Evolutionary conservation across 2,797 vertebrate species (phyloP).

Genomic region (Sebastes jordani): DNA sequence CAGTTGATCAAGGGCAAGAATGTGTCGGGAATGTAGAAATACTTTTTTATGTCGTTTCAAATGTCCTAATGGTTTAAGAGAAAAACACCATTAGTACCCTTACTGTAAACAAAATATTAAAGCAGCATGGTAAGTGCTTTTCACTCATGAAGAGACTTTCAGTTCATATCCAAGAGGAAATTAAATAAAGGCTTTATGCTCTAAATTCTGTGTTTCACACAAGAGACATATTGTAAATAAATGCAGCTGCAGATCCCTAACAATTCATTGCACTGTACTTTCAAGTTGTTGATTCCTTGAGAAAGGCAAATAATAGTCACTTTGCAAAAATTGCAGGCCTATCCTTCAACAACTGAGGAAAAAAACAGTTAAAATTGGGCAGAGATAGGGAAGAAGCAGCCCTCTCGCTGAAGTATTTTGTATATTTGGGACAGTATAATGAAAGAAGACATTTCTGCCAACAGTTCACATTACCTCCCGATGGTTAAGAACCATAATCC

Average conservation of each 20-base stretch:
- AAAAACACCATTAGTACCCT: constrained; percentile 30
- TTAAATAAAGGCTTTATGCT: constrained; percentile 52
- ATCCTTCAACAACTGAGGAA: constrained; percentile 76
- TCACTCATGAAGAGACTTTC: constrained; percentile 38
- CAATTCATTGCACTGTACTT: constrained; percentile 80
- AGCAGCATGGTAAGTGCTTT: constrained; percentile 51
- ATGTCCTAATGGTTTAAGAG: constrained; percentile 43
- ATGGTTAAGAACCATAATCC: constrained; percentile 81
- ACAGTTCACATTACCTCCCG: constrained; percentile 81
- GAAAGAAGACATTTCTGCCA: constrained; percentile 81
- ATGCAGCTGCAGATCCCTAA: constrained; percentile 70
- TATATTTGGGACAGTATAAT: constrained; percentile 80
- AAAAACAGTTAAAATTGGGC: constrained; percentile 78
- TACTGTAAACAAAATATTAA: constrained; percentile 65
- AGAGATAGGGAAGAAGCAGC: constrained; percentile 68
- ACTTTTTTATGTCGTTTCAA: constrained; percentile 47
- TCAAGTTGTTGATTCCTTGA: constrained; percentile 82
- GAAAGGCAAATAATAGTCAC: constrained; percentile 84
- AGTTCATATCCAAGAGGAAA: constrained; percentile 44
- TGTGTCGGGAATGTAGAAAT: constrained; percentile 72
- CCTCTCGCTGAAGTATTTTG: constrained; percentile 67
- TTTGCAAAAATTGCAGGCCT: constrained; percentile 81
- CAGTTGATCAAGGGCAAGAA: constrained; percentile 82
- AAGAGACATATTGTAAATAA: constrained; percentile 66
- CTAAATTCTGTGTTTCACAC: constrained; percentile 53